Conservation (phyloP, 1,140 invertebrate genomes). For the Popillia japonica region DNA sequence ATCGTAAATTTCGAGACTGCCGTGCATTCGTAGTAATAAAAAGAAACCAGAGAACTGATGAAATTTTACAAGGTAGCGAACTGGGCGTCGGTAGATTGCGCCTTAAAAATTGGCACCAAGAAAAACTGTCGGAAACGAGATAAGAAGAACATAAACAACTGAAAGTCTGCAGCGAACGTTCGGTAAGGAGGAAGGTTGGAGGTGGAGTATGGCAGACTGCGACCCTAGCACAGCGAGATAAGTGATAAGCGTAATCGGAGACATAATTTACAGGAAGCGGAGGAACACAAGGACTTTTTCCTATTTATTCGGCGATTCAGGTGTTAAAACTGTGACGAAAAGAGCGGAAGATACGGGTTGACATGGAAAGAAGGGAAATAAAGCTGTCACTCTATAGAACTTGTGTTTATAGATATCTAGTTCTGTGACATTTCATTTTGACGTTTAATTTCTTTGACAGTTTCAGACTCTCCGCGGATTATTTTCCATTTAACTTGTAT, state of each 20-base stretch:
- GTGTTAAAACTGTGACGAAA: conserved; percentile 27
- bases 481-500: too few relatives aligned
- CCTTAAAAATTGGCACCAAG: conserved; percentile 31
- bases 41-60: not conserved
- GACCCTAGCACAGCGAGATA: conserved; percentile 18
- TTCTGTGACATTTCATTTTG: too few relatives aligned
- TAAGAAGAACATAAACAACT: conserved; percentile 34
- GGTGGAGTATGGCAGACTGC: not conserved
- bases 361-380: not conserved
- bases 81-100: conserved; percentile 24
- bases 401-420: too few relatives aligned
- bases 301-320: conserved; percentile 30
- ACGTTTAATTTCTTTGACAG: too few relatives aligned
- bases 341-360: not conserved
- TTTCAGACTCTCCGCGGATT: too few relatives aligned
- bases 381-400: too few relatives aligned
- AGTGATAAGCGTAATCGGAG: conserved; percentile 32
- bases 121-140: conserved; percentile 34
- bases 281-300: conserved; percentile 3
- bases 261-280: conserved; percentile 27
- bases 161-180: conserved; percentile 1
- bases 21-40: not conserved
- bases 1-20: not conserved
- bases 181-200: not conserved
- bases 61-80: conserved; percentile 22